phyloP scores from a whole-genome alignment of 2,797 vertebrate species.

The Apogon talboti region DNA sequence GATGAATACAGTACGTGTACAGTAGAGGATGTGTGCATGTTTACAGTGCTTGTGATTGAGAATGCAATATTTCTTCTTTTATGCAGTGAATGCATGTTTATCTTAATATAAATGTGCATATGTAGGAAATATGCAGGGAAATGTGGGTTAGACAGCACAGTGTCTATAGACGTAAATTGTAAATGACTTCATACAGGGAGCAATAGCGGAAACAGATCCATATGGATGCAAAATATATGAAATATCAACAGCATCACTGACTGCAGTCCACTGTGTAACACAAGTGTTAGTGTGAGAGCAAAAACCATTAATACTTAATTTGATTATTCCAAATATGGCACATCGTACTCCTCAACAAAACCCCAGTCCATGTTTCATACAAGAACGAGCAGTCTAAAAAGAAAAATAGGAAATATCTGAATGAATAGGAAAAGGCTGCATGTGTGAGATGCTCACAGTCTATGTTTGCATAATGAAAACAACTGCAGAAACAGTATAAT shows the following conservation, averaged over 20 bases:
- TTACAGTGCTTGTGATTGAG: slow-evolving; percentile 33
- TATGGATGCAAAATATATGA: slow-evolving; percentile 59
- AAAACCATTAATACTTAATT: slow-evolving; percentile 77
- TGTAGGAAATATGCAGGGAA: slow-evolving; percentile 9
- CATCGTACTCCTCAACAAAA: slow-evolving; percentile 56
- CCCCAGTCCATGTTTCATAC: slow-evolving; percentile 55
- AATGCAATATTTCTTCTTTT: slow-evolving; percentile 1
- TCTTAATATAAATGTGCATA: slow-evolving; percentile 32
- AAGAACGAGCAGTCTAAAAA: slow-evolving; percentile 47
- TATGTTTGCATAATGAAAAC: slow-evolving; percentile 75
- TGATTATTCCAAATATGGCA: slow-evolving; percentile 72
- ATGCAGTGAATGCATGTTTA: slow-evolving; percentile 14
- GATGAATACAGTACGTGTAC: slow-evolving; percentile 36
- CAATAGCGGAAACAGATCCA: slow-evolving; percentile 49
- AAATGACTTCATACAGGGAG: slow-evolving; percentile 50
- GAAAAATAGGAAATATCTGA: slow-evolving; percentile 26
- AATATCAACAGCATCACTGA: slow-evolving; percentile 67
- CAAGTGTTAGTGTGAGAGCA: slow-evolving; percentile 67
- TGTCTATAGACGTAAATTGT: slow-evolving; percentile 41
- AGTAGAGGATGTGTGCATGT: background rate
- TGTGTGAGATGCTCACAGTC: slow-evolving; percentile 51
- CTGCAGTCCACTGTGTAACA: slow-evolving; percentile 62
- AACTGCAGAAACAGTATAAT: slow-evolving; percentile 71
- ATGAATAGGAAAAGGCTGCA: slow-evolving; percentile 40
- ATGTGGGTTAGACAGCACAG: slow-evolving; percentile 66